These are phyloP conservation scores for Uropsilus gracilis DNA, from an alignment of 2,113 vertebrate species.

Conservation along the genomic window DNA sequence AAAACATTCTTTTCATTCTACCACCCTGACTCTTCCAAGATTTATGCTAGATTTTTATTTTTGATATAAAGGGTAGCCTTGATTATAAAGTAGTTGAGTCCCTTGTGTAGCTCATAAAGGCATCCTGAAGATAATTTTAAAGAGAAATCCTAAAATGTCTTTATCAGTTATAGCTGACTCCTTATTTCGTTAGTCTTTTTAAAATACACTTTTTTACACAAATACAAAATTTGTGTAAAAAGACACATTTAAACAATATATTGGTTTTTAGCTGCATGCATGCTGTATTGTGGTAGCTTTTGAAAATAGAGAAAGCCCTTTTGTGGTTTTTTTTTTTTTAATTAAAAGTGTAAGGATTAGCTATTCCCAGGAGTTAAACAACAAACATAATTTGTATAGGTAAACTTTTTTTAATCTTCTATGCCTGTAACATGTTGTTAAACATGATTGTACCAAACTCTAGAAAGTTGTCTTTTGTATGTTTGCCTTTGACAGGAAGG, in stretches of 20 bases:
- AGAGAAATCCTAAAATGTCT: constrained; percentile 48
- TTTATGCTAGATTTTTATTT: constrained; percentile 13
- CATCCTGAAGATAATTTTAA: background rate
- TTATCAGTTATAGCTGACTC: background rate
- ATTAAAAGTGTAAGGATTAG: constrained; percentile 27
- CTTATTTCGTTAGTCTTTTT: constrained; percentile 16
- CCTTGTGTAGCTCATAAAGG: background rate
- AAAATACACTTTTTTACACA: no score
- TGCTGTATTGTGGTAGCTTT: background rate
- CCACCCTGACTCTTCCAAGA: constrained; percentile 1
- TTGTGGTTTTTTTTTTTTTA: background rate
- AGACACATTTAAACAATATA: background rate
- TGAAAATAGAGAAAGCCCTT: background rate
- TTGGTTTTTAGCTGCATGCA: constrained; percentile 14
- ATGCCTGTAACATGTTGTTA: constrained; percentile 32
- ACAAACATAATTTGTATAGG: constrained; percentile 34
- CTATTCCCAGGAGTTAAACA: background rate
- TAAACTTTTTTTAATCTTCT: constrained; percentile 47
- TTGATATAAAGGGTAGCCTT: background rate
- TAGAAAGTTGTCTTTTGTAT: constrained; percentile 44
- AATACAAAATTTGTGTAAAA: background rate
- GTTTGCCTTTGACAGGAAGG: constrained; percentile 47
- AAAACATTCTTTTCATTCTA: constrained; percentile 14
- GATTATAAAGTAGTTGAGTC: constrained; percentile 7
- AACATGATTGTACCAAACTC: background rate